Evolutionary conservation across 92 coral and sea anemone genomes (phyloP).

Genomic region (Scolanthus callimorphus): DNA sequence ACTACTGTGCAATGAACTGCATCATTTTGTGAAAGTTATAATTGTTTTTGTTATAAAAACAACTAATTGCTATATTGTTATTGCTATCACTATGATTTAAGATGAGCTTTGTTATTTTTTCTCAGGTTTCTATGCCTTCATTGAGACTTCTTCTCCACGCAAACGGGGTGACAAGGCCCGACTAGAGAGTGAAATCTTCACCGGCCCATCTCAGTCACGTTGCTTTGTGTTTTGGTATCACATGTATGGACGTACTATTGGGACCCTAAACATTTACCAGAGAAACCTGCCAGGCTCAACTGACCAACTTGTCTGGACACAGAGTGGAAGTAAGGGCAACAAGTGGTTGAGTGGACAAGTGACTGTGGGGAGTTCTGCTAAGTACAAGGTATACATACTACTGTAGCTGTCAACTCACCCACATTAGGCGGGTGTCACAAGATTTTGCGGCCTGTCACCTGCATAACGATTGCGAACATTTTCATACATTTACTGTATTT

Average conservation of each 20-base stretch:
- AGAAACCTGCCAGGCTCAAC: constrained; percentile 17
- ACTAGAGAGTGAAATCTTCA: constrained; percentile 71
- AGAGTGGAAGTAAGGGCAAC: constrained; percentile 64
- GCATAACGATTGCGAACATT: too few species aligned
- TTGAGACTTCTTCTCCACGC: constrained; percentile 87
- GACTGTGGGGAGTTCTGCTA: constrained; percentile 52
- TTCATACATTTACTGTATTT: too few species aligned
- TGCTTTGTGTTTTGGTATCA: constrained; percentile 98
- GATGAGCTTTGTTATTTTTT: too few species aligned
- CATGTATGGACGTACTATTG: constrained; percentile 77
- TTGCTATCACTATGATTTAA: too few species aligned
- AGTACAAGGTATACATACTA: constrained; percentile 69
- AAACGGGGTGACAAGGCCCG: constrained; percentile 67
- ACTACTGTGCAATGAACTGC: too few species aligned
- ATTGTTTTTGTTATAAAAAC: too few species aligned
- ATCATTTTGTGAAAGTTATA: too few species aligned
- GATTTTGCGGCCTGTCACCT: too few species aligned
- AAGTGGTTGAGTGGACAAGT: constrained; percentile 94
- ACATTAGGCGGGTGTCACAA: too few species aligned
- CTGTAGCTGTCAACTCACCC: too few species aligned
- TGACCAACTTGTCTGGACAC: constrained; percentile 71
- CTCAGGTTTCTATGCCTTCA: constrained; percentile 71
- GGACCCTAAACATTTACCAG: constrained; percentile 82
- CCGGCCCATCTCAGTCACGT: constrained; percentile 38
- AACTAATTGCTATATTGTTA: too few species aligned